Conservation (phyloP, 1,140 invertebrate species). For the Leptoteleia sp. region DNA sequence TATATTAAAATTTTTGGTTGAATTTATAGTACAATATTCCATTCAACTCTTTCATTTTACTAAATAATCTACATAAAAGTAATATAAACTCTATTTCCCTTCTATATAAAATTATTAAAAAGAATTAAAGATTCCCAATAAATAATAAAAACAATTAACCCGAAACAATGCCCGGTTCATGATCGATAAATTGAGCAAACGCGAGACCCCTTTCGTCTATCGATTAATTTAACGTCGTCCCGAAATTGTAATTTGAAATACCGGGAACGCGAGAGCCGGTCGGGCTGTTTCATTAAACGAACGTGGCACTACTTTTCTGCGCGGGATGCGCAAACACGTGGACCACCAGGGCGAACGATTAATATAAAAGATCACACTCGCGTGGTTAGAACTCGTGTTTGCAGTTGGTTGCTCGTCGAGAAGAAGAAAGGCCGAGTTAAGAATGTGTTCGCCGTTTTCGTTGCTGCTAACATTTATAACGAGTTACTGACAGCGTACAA, state of each 20-base stretch:
- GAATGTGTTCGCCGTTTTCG: slow-evolving; percentile 71
- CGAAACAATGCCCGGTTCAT: no score
- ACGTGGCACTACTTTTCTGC: slow-evolving; percentile 42
- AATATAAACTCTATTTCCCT: no score
- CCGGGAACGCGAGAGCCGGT: slow-evolving; percentile 12
- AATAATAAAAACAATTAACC: no score
- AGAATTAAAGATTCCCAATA: no score
- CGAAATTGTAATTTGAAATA: slow-evolving; percentile 26
- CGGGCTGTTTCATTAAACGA: slow-evolving; percentile 47
- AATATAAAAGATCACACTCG: slow-evolving; percentile 65
- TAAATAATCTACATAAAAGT: no score
- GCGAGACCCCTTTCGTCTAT: no score
- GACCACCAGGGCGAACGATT: slow-evolving; percentile 70
- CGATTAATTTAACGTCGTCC: no score
- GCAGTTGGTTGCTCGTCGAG: slow-evolving; percentile 47
- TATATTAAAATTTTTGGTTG: no score
- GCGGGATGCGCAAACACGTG: slow-evolving; percentile 48
- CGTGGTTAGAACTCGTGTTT: slow-evolving; percentile 61
- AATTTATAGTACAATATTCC: no score
- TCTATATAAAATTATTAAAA: no score
- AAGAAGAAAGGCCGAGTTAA: slow-evolving; percentile 67
- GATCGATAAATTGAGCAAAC: no score
- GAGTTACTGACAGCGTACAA: slow-evolving; percentile 36
- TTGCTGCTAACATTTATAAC: slow-evolving; percentile 57
- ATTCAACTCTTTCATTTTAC: no score